phyloP scores from a whole-genome alignment of 2,113 vertebrate genomes.

The Tursiops truncatus region DNA sequence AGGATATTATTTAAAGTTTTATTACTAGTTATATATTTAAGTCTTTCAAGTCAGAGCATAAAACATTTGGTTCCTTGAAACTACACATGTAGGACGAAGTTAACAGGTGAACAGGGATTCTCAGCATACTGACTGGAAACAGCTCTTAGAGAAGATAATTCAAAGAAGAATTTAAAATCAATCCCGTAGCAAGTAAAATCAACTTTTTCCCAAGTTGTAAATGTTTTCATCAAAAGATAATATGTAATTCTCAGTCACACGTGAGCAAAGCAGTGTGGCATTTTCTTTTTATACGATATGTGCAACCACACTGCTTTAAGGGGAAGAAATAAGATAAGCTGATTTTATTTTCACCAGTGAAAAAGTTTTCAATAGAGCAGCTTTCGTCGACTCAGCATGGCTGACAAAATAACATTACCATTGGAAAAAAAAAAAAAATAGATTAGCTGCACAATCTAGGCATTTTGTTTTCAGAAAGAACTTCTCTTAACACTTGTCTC shows the following conservation, averaged over 20 bases:
- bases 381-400: conserved; percentile 27
- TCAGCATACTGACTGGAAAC: neutral
- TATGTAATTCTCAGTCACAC: neutral
- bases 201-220: neutral
- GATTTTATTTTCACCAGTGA: conserved; percentile 69
- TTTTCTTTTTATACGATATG: conserved; percentile 52
- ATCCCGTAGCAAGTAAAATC: conserved; percentile 29
- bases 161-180: conserved; percentile 61
- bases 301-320: conserved; percentile 34
- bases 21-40: conserved; percentile 32
- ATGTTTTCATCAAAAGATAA: too few species aligned
- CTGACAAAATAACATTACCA: conserved; percentile 65
- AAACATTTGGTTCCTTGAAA: conserved; percentile 36
- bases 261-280: neutral
- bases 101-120: conserved; percentile 22
- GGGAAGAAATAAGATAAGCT: conserved; percentile 61
- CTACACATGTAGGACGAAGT: neutral
- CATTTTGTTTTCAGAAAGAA: conserved; percentile 34
- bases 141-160: conserved; percentile 33
- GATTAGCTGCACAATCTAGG: neutral
- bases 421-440: conserved; percentile 62
- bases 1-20: neutral
- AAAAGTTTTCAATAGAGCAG: conserved; percentile 56
- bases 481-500: neutral
- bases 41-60: conserved; percentile 13